These are phyloP conservation scores for Lithodes maja DNA, from an alignment of 2,888 invertebrate genomes.

Conservation along the genomic window DNA sequence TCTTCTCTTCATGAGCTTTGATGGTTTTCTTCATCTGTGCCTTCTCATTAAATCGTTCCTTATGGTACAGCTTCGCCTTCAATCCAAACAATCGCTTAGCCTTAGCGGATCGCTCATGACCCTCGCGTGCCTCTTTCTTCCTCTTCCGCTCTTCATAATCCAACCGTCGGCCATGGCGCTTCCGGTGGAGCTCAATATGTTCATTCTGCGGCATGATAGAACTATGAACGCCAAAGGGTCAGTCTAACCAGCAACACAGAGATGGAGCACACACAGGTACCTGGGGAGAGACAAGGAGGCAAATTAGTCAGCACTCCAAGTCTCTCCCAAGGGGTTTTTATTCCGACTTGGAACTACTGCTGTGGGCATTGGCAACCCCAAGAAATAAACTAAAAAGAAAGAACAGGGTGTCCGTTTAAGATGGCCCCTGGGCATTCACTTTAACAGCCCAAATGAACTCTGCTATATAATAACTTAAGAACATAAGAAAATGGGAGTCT, in stretches of 20 bases:
- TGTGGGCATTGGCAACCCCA: too few species aligned
- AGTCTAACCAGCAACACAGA: not conserved
- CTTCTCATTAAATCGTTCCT: conserved; percentile 97
- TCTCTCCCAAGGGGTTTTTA: conserved; percentile 32
- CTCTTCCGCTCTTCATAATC: conserved; percentile 98
- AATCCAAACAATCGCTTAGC: conserved; percentile 95
- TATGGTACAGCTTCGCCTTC: conserved; percentile 98
- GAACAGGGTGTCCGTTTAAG: too few species aligned
- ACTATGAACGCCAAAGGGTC: not conserved
- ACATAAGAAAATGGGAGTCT: too few species aligned
- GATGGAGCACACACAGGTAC: conserved; percentile 12
- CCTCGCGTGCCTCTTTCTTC: conserved; percentile 95
- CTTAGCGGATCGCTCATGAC: conserved; percentile 91
- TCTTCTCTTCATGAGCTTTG: conserved; percentile 96
- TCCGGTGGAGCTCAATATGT: conserved; percentile 98
- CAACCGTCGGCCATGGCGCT: conserved; percentile 95
- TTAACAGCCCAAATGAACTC: too few species aligned
- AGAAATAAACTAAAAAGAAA: too few species aligned
- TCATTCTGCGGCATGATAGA: conserved; percentile 97
- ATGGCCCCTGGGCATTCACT: too few species aligned
- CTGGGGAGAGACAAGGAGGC: conserved; percentile 59
- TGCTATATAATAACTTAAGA: too few species aligned
- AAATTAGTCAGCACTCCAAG: conserved; percentile 55
- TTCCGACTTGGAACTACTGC: conserved; percentile 23
- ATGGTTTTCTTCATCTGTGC: conserved; percentile 99